These are phyloP conservation scores for Drosophila acutilabella DNA, from an alignment of 2,888 invertebrate species.

Conservation along the genomic window DNA sequence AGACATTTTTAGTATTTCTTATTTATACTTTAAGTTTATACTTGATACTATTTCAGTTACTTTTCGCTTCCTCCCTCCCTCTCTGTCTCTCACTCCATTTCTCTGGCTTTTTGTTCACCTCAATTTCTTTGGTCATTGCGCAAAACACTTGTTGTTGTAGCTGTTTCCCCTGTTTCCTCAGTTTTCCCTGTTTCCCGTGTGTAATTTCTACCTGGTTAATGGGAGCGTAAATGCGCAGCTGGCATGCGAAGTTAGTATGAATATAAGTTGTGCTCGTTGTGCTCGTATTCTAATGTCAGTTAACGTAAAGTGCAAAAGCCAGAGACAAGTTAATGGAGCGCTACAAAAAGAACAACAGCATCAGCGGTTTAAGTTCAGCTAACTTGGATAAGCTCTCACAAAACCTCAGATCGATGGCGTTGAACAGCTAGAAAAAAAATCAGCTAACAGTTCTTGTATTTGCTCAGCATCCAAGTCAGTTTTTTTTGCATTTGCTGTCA, in stretches of 20 bases:
- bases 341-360: slow-evolving; percentile 51
- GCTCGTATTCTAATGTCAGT: slow-evolving; percentile 70
- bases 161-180: slow-evolving; percentile 3
- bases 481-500: background rate
- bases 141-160: slow-evolving; percentile 70
- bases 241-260: slow-evolving; percentile 69
- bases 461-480: background rate
- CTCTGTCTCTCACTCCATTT: background rate
- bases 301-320: slow-evolving; percentile 72
- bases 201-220: slow-evolving; percentile 71
- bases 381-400: slow-evolving; percentile 45
- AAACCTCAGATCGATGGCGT: slow-evolving; percentile 40
- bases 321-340: slow-evolving; percentile 74
- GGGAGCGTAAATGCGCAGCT: slow-evolving; percentile 79
- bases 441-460: slow-evolving; percentile 1
- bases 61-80: slow-evolving; percentile 4
- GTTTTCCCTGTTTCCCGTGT: slow-evolving; percentile 34
- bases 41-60: slow-evolving; percentile 45
- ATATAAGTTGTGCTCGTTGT: slow-evolving; percentile 35
- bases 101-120: slow-evolving; percentile 15
- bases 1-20: slow-evolving; percentile 36
- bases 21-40: slow-evolving; percentile 23
- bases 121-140: slow-evolving; percentile 72
- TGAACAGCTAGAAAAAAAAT: slow-evolving; percentile 24
- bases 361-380: slow-evolving; percentile 45